Evolutionary conservation across 2,888 invertebrate genomes (phyloP).

Genomic region (Flexamia atlantica): DNA sequence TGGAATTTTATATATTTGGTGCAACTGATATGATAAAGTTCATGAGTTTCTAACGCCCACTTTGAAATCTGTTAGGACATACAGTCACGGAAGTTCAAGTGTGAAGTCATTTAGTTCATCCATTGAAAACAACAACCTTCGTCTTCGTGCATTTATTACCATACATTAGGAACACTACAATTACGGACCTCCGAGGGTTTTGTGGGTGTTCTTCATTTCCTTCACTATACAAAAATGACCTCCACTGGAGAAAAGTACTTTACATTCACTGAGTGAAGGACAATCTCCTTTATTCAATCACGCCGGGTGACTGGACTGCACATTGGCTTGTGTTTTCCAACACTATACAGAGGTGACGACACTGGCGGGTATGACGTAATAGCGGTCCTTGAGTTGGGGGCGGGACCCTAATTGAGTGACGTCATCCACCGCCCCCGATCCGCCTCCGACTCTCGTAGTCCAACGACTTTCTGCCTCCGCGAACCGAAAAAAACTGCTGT

Average conservation of each 20-base stretch:
- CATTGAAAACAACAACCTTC: not conserved
- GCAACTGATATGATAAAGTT: no score
- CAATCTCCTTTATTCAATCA: not conserved
- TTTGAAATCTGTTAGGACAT: no score
- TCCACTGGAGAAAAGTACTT: not conserved
- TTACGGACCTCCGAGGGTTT: no score
- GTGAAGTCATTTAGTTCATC: not conserved
- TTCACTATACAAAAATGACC: not conserved
- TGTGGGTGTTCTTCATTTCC: not conserved
- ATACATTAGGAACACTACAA: not conserved
- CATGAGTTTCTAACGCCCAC: no score
- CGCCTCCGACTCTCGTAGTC: slow-evolving; percentile 12
- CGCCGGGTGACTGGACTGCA: not conserved
- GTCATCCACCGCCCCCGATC: slow-evolving; percentile 12
- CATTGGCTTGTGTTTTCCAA: not conserved
- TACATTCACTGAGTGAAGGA: not conserved
- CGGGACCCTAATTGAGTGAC: not conserved
- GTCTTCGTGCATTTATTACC: not conserved
- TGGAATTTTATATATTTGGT: no score
- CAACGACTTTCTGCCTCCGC: no score
- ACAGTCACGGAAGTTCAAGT: not conserved
- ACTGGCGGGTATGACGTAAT: not conserved
- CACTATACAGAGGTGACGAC: not conserved
- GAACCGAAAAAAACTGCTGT: no score
- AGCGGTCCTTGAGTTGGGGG: not conserved